Evolutionary conservation across 1,140 invertebrate species (phyloP).

Genomic region (Holotrichia oblita): DNA sequence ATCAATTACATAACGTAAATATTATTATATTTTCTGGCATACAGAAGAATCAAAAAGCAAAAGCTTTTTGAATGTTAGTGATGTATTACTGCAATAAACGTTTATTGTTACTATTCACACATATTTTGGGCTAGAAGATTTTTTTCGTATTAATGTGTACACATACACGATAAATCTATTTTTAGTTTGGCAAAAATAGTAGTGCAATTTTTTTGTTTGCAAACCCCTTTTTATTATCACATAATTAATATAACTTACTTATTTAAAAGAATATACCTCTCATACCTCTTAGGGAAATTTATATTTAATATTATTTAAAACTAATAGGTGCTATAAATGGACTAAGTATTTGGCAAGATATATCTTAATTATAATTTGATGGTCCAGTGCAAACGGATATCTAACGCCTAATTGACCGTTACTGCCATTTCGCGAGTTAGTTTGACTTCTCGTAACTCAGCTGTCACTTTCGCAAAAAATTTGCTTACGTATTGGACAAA

Average conservation of each 20-base stretch:
- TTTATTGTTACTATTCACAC: not conserved
- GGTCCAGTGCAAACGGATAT: conserved; percentile 11
- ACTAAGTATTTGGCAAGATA: conserved; percentile 14
- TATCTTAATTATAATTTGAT: conserved; percentile 27
- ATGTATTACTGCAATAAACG: not conserved
- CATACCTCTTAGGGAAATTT: not conserved
- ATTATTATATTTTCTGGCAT: too few relatives aligned
- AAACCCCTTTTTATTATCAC: too few relatives aligned
- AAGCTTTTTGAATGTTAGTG: not conserved
- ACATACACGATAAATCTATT: not conserved
- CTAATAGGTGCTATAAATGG: not conserved
- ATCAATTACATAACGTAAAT: too few relatives aligned
- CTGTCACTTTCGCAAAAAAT: conserved; percentile 19
- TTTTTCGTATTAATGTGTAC: not conserved
- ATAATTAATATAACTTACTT: too few relatives aligned
- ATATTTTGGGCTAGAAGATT: not conserved
- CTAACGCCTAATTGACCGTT: conserved; percentile 22
- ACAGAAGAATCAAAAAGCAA: not conserved
- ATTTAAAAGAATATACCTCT: too few relatives aligned
- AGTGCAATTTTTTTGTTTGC: not conserved
- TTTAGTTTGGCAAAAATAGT: not conserved
- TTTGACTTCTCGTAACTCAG: conserved; percentile 9
- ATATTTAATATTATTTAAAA: not conserved
- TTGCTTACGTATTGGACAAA: not conserved
- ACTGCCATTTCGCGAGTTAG: conserved; percentile 5